Base-by-base conservation (phyloP, 2,888 invertebrate genomes). In the Linnaemya vulpina region DNA sequence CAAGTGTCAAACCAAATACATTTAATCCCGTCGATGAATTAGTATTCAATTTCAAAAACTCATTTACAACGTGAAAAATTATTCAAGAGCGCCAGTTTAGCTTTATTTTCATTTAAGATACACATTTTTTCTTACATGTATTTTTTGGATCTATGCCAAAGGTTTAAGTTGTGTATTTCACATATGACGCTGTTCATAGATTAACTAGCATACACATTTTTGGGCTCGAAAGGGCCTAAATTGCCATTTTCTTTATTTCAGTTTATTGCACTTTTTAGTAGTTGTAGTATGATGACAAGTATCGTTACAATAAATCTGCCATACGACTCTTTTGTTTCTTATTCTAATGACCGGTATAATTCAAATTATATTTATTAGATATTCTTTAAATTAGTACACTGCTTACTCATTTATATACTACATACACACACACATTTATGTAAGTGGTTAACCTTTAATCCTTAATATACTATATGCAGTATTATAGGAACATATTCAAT, bases 31-130 rank as follows among this genome's bases (percentile, higher is more conserved):
- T 40, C 13, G 38, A 40, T 40, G 13, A 40, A 15, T 43, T 22
- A 43, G 20, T 15, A 43, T 43, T 20, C 40, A 40, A 63, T 8
- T 30, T 49, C 2, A 25, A 17, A 60, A 30, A 22, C 35, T 8
- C 43, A 46, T 20, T 38, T 63, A n/a, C 40, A 25, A 25, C 30
- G 67, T 22, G 43, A 20, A 55, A 20, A 20, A 62, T 15, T 22
- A 13, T 43, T 51, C 38, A 13, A 67, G 43, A 11, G 40, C n/a
- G 58, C 3, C n/a, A 70, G 46, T n/a, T 38, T 38, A 74, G 15
- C 53, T 80, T 62, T 77, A 65, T 67, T 76, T 73, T 68, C 43
- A 70, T 80, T 81, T 73, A 80, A 75, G 75, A 75, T 70, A 76
- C 51, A 71, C 30, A 53, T 74, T 55, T 65, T 49, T 53, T 46